A percentile compares a stretch with the other conserved stretches of the same genome.
These are phyloP conservation scores for Sebastes nivosus DNA, from an alignment of 2,797 vertebrate species.

Conservation along the genomic window DNA sequence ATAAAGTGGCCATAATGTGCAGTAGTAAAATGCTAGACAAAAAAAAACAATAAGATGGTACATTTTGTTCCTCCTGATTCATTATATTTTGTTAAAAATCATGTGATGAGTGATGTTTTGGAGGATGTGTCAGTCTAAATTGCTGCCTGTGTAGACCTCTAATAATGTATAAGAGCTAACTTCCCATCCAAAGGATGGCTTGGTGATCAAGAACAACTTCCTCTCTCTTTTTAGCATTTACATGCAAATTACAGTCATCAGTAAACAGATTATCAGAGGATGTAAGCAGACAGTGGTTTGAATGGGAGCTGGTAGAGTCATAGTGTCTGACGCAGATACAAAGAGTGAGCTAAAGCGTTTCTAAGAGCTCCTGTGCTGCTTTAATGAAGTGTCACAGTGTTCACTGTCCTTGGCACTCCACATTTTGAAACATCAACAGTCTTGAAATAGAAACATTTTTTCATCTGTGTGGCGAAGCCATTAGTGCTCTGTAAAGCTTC, in stretches of 20 bases:
- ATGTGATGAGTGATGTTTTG: neutral
- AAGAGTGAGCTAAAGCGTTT: neutral
- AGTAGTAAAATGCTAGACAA: constrained; percentile 33
- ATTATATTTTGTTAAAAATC: neutral
- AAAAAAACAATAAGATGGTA: neutral
- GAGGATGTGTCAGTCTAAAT: neutral
- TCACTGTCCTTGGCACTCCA: constrained; percentile 42
- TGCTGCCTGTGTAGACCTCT: neutral
- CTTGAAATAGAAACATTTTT: constrained; percentile 56
- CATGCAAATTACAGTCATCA: neutral
- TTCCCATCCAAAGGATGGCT: neutral
- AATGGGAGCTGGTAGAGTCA: neutral
- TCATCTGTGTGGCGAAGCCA: constrained; percentile 24
- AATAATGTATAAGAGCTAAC: neutral
- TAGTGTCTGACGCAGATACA: neutral
- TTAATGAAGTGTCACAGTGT: constrained; percentile 34
- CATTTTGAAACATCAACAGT: constrained; percentile 48
- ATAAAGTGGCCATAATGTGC: constrained; percentile 52
- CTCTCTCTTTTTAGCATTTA: neutral
- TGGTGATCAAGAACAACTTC: neutral
- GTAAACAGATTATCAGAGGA: neutral
- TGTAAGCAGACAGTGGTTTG: neutral
- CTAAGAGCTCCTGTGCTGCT: constrained; percentile 3
- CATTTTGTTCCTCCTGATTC: neutral
- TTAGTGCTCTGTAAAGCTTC: constrained; percentile 49